Evolutionary conservation across 2,888 invertebrate genomes (phyloP).

Genomic region (Drosophila anomalata): DNA sequence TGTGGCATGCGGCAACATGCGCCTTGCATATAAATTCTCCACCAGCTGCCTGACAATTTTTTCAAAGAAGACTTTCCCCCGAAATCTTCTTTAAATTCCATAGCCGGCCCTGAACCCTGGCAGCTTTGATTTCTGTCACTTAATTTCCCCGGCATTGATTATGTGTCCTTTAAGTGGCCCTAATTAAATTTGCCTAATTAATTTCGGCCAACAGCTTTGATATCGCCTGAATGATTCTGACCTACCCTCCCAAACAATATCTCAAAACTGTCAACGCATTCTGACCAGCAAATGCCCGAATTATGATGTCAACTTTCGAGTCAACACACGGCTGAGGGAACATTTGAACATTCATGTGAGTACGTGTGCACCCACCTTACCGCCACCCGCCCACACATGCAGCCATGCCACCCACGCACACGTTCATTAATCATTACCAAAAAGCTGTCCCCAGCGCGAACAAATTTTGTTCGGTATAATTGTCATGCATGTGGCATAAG

Average conservation of each 20-base stretch:
- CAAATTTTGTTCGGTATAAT: conserved; percentile 61
- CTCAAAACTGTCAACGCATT: conserved; percentile 57
- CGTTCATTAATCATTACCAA: conserved; percentile 67
- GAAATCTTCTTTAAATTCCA: conserved; percentile 20
- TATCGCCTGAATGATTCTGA: conserved; percentile 44
- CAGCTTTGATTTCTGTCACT: conserved; percentile 8
- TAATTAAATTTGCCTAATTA: conserved; percentile 60
- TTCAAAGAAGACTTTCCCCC: conserved; percentile 45
- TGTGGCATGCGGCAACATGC: conserved; percentile 72
- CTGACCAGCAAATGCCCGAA: conserved; percentile 66
- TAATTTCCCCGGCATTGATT: conserved; percentile 41
- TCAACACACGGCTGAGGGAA: conserved; percentile 47
- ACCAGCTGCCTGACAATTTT: conserved; percentile 43
- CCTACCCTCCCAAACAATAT: conserved; percentile 40
- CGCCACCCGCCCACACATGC: conserved; percentile 31
- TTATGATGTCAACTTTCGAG: conserved; percentile 75
- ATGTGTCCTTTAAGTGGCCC: conserved; percentile 18
- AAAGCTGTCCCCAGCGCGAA: conserved; percentile 43
- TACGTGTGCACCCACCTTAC: background rate
- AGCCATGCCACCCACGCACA: conserved; percentile 12
- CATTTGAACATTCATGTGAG: conserved; percentile 1
- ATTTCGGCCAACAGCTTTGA: conserved; percentile 20
- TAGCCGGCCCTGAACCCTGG: too few species aligned
- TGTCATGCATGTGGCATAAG: conserved; percentile 57
- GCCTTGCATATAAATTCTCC: conserved; percentile 72